Conservation (phyloP, 2,888 invertebrate species). For the Drepana falcataria region DNA sequence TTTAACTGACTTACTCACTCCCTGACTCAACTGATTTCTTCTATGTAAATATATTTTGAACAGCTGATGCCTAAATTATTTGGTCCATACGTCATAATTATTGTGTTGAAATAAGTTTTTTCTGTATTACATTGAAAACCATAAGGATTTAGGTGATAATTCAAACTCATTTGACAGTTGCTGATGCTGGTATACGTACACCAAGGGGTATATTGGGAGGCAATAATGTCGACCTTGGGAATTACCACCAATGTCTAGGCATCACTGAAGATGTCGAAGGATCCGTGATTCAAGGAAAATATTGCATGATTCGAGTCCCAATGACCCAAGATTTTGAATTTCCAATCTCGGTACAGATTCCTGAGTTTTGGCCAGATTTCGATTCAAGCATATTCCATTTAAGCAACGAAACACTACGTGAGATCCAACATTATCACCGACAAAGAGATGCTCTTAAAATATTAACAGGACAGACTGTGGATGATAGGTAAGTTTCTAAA, state of each 20-base stretch:
- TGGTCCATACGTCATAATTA: too few relatives aligned
- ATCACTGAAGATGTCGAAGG: conserved; percentile 29
- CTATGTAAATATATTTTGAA: too few relatives aligned
- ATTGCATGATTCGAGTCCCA: conserved; percentile 47
- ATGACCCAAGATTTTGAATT: conserved; percentile 25
- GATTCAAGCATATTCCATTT: conserved; percentile 5
- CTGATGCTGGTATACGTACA: conserved; percentile 44
- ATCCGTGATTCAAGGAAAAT: conserved; percentile 46
- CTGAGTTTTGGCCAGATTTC: conserved; percentile 20
- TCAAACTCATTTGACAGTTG: conserved; percentile 28
- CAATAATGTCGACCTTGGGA: conserved; percentile 42
- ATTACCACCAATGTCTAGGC: conserved; percentile 46
- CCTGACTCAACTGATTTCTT: too few relatives aligned
- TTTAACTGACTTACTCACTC: too few relatives aligned
- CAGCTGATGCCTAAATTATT: too few relatives aligned
- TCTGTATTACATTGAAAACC: too few relatives aligned
- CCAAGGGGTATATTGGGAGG: conserved; percentile 46
- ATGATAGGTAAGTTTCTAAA: not conserved
- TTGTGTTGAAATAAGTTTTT: too few relatives aligned
- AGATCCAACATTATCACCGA: conserved; percentile 5
- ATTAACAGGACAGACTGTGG: not conserved
- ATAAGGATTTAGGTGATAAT: too few relatives aligned
- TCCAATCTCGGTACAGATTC: conserved; percentile 20
- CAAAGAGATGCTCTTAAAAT: not conserved
- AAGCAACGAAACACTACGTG: conserved; percentile 3